A percentile compares a stretch with the other conserved stretches of the same genome.
phyloP scores from a whole-genome alignment of 53 echinoderm and acorn worm species.

The Paelopatides confundens region DNA sequence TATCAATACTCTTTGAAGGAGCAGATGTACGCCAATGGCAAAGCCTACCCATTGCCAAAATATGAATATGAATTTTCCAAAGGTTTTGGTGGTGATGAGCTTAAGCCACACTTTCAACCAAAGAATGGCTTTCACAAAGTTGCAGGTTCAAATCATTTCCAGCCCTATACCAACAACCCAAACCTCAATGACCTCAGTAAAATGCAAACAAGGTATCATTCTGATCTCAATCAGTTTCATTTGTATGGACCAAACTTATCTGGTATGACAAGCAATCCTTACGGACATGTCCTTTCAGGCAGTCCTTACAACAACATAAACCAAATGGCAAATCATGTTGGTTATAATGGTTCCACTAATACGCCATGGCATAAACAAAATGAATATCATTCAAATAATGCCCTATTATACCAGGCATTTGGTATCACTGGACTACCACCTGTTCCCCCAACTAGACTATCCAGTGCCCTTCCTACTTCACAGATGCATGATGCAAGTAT shows the following conservation, averaged over 20 bases:
- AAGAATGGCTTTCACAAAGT: neutral
- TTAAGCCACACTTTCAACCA: neutral
- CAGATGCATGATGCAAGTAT: neutral
- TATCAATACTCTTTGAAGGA: neutral
- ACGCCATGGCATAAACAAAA: neutral
- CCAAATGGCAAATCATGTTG: neutral
- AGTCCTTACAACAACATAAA: neutral
- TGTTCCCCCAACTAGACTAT: neutral
- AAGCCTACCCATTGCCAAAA: neutral
- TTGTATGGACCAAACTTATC: conserved; percentile 10
- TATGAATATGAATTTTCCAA: neutral
- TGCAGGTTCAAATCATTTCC: neutral
- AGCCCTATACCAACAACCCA: neutral
- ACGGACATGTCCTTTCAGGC: neutral
- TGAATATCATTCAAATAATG: neutral
- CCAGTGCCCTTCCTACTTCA: neutral
- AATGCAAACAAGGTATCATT: neutral
- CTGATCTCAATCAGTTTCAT: neutral
- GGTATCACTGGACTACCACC: conserved; percentile 33
- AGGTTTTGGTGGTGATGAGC: conserved; percentile 19
- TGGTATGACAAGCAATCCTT: neutral
- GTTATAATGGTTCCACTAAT: neutral
- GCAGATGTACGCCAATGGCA: neutral
- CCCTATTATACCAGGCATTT: conserved; percentile 24
- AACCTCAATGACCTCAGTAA: neutral